Evolutionary conservation across 2,113 vertebrate genomes (phyloP), one percentile per base, ranked within the genome.

Genomic region (Sinocyclocheilus grahami): DNA sequence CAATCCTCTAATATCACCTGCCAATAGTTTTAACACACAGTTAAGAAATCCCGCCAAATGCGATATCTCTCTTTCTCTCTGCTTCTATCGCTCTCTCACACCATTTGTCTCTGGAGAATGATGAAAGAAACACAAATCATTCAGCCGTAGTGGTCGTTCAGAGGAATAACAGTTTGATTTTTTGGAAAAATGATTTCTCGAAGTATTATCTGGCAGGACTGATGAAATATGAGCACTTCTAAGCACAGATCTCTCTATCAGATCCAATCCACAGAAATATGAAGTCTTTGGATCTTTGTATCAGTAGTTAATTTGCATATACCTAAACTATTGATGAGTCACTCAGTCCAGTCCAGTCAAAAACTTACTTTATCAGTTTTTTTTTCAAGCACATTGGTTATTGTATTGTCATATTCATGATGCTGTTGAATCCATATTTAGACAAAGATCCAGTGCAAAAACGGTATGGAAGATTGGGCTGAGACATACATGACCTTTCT

Each of bases 71-170:
- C 46, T 37, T 8, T 75, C 30, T 42, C 39, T 63, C 33, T 78
- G 9, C 69, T 30, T 67, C 27, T 42, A 3, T 85, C 48, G 30
- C 46, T 42, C 75, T 78, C 76, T 80, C 75, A 27, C 78, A 16
- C 42, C 77, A 85, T 85, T 86, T 84, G 80, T 84, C 62, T 81
- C 37, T 81, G 79, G 60, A 81, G 60, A 81, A 81, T 81, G 79
- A 81, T 81, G 60, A 67, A 81, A 81, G 79, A 48, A 81, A 67
- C 78, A 81, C 79, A 81, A 81, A 81, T 81, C 60, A 65, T 81
- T 81, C 42, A 27, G n/a, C 39, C 13, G 8, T 67, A 48, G 60
- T 80, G 22, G 37, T 20, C 60, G 60, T 81, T 81, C 79, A 30
- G 13, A 67, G 39, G n/a, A 81, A 81, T 81, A 81, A 81, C 60